Evolutionary conservation across 2,113 vertebrate species (phyloP), one percentile per base, ranked within the genome.

Genomic region (Pantherophis guttatus): DNA sequence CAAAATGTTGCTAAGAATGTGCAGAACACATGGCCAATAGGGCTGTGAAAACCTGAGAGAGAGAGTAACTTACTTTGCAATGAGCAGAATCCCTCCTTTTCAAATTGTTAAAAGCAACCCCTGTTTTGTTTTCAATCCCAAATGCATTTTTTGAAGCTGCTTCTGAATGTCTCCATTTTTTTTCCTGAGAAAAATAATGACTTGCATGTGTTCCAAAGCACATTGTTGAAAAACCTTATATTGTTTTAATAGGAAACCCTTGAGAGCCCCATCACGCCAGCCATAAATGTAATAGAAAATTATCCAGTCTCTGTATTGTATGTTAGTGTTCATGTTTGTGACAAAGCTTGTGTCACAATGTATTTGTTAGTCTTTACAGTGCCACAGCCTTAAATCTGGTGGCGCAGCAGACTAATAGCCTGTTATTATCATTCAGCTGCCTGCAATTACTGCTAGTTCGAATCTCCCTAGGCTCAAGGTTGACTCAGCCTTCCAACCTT

Each of bases 1-100:
- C 17, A 39, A 33, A 86, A 26, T 17, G 44, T 86, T 10, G 58
- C 44, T 90, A 54, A 90, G 81, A 90, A 11, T 57, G 96, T 96
- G 96, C 95, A 97, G 96, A 59, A 92, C 54, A 81, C 59, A 58
- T 17, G 55, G 50, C 8, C 24, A 57, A 2, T 3, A 44, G 33
- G 44, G 3, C 33, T 81, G 75, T 81, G 75, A 39, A 81, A 81
- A 81, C 17, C 75, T 81, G 75, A 44, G 33, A 81, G 33, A 81
- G 6, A 75, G 13, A 33, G 11, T 4, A 15, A 70, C 2, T 70
- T 8, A 21, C 17, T 81, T 81, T 81, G 75, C 17, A 81, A 81
- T 44, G 17, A 39, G 75, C 17, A 44, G 17, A 81, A 81, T 19
- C 75, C 17, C 33, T 7, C 39, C 17, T 81, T 81, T 81, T 81